Evolutionary conservation across 2,888 invertebrate genomes (phyloP).

Genomic region (Osedax fenrisi): DNA sequence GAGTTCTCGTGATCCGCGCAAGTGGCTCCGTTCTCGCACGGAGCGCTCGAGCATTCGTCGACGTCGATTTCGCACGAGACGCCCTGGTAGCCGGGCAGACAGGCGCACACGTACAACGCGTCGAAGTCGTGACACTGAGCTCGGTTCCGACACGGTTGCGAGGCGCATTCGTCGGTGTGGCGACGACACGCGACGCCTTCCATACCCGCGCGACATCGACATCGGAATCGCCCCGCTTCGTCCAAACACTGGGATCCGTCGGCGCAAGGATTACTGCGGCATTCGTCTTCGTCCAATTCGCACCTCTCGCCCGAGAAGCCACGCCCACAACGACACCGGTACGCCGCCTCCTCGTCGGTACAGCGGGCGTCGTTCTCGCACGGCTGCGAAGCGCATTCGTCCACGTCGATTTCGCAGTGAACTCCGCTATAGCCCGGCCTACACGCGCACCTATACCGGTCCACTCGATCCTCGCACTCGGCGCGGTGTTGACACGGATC

Average conservation of each 20-base stretch:
- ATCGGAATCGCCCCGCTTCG: conserved; percentile 32
- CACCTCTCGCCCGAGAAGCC: conserved; percentile 38
- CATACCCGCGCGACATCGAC: conserved; percentile 37
- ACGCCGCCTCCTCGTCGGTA: conserved; percentile 34
- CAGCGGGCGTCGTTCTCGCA: conserved; percentile 34
- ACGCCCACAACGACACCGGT: conserved; percentile 40
- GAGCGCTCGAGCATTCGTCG: conserved; percentile 66
- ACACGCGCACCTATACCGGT: conserved; percentile 3
- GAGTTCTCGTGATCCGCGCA: conserved; percentile 22
- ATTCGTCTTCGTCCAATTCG: conserved; percentile 53
- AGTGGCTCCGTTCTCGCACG: conserved; percentile 11
- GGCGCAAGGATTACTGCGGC: conserved; percentile 28
- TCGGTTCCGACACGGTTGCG: conserved; percentile 33
- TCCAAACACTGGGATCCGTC: conserved; percentile 35
- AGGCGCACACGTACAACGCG: conserved; percentile 13
- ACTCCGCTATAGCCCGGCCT: conserved; percentile 37
- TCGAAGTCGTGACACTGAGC: conserved; percentile 36
- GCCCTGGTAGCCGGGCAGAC: conserved; percentile 51
- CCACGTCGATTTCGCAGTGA: conserved; percentile 53
- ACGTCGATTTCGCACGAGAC: conserved; percentile 65
- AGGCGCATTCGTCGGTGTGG: conserved; percentile 36
- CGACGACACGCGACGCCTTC: conserved; percentile 35
- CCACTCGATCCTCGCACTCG: conserved; percentile 36
- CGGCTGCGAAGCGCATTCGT: conserved; percentile 34
- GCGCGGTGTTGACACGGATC: conserved; percentile 35